Evolutionary conservation across 2,797 vertebrate species (phyloP), one percentile per base, ranked within the genome.

Genomic region (Eremophila alpestris): DNA sequence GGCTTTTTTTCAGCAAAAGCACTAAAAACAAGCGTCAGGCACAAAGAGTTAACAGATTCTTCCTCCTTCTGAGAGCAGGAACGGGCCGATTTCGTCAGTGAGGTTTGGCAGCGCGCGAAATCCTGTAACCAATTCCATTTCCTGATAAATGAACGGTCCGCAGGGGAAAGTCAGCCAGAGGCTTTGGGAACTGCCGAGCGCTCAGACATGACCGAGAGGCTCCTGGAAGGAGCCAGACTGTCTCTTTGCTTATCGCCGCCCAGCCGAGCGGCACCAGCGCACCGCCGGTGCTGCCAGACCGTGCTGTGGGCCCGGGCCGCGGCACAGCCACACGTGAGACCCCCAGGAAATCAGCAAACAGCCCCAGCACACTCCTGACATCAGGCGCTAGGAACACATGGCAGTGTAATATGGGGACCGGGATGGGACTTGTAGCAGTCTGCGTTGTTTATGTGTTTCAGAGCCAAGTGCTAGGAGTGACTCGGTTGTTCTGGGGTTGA

Each of bases 161-260:
- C 74, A 90, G 97, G 97, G 97, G 95, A 97, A 97, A 97, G 97
- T 87, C 94, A 76, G 97, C 97, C 96, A 97, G 98, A 96, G 97
- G 95, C 95, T 96, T 97, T 97, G 89, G 58, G 97, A 97, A 96
- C 94, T 90, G 96, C 70, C 48, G 93, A 97, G 97, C 58, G 96
- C 95, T 96, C 94, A 95, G 97, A 92, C 96, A 78, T 75, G 93
- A 97, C 96, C 91, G 95, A 96, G 96, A 97, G 97, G 95, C 97
- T 97, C 97, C 98, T 97, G 87, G 84, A 96, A 98, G 98, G 98
- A 99, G 99, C 98, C 98, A 99, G 97, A 95, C 98, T 98, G 98
- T 99, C 99, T 99, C 96, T 97, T 32, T 78, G 98, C 98, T 98
- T 98, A 98, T 99, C 98, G 86, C 97, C 86, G 97, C 97, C 96